A percentile compares a stretch with the other conserved stretches of the same genome.
These are phyloP conservation scores for Zeugodacus cucurbitae DNA, from an alignment of 1,140 invertebrate species.

Conservation along the genomic window DNA sequence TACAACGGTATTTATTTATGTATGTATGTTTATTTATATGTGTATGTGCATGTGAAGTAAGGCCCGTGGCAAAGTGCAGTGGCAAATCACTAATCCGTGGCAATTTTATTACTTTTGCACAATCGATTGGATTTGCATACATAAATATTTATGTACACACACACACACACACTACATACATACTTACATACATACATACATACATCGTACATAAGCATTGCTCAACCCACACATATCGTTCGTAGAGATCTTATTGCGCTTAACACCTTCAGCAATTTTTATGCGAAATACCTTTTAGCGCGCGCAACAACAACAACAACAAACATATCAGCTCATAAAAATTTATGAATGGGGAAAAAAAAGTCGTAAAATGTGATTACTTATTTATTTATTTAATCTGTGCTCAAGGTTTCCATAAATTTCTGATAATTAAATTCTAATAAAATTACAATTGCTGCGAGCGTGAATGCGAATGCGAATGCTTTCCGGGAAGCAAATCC, in stretches of 20 bases:
- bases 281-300: slow-evolving; percentile 23
- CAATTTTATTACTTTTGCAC: slow-evolving; percentile 1
- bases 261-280: not conserved
- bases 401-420: slow-evolving; percentile 9
- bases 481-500: not conserved
- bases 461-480: not conserved
- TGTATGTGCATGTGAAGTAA: not conserved
- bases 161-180: not conserved
- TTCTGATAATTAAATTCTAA: slow-evolving; percentile 6
- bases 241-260: not conserved
- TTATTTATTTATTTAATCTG: slow-evolving; percentile 30
- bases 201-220: not conserved
- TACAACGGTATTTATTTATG: too few relatives aligned
- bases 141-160: not conserved
- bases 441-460: not conserved
- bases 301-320: too few relatives aligned
- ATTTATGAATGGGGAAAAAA: slow-evolving; percentile 11
- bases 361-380: not conserved
- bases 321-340: slow-evolving; percentile 26
- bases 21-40: not conserved
- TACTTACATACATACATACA: not conserved
- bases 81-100: not conserved
- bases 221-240: not conserved
- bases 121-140: not conserved
- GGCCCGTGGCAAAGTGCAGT: not conserved